These are phyloP conservation scores for Bombus fervidus DNA, from an alignment of 1,140 invertebrate species.

Conservation along the genomic window DNA sequence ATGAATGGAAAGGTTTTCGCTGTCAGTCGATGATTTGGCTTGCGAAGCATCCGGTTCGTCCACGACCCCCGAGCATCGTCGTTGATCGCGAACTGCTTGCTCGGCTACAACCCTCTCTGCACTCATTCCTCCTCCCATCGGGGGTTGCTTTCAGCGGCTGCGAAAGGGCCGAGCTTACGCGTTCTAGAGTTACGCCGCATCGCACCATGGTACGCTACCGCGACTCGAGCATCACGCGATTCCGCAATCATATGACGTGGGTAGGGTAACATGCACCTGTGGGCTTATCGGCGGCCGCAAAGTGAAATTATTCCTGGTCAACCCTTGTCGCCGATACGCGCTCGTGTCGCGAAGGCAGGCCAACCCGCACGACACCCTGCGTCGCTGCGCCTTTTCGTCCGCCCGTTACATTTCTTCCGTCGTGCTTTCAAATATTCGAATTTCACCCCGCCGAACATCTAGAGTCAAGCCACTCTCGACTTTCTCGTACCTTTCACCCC, in stretches of 20 bases:
- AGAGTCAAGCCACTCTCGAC: too few relatives aligned
- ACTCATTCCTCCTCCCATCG: not conserved
- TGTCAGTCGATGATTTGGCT: not conserved
- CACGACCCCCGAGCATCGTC: not conserved
- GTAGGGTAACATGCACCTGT: conserved; percentile 77
- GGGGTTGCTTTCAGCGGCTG: conserved; percentile 54
- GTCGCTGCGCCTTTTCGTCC: conserved; percentile 14
- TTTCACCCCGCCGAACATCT: not conserved
- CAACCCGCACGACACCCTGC: conserved; percentile 10
- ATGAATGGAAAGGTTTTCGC: not conserved
- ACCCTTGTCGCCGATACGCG: conserved; percentile 71
- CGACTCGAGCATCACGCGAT: conserved; percentile 76
- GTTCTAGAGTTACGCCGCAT: not conserved
- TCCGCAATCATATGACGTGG: conserved; percentile 76
- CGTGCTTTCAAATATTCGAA: not conserved
- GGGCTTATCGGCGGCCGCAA: conserved; percentile 78
- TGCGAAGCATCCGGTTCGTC: not conserved
- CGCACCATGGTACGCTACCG: not conserved
- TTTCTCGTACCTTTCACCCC: not conserved
- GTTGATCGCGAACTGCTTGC: not conserved
- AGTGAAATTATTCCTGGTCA: conserved; percentile 81
- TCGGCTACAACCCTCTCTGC: not conserved
- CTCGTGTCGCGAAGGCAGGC: conserved; percentile 18
- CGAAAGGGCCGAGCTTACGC: conserved; percentile 59
- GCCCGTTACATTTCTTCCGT: not conserved